Evolutionary conservation across 2,113 vertebrate genomes (phyloP).

Genomic region (Poecilia latipinna): DNA sequence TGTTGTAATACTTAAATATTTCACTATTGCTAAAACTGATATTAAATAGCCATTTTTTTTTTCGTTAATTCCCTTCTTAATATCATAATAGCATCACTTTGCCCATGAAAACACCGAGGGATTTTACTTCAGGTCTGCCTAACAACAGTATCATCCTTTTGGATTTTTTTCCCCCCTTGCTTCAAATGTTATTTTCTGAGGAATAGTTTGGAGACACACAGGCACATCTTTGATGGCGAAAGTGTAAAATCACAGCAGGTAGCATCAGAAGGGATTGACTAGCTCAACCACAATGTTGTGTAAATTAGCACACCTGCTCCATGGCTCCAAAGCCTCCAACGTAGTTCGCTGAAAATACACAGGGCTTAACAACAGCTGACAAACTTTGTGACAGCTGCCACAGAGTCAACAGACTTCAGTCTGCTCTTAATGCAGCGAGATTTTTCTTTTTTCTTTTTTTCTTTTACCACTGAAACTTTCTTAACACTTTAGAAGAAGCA

Average conservation of each 20-base stretch:
- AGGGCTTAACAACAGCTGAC: slow-evolving; percentile 67
- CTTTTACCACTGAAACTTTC: slow-evolving; percentile 46
- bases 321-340: slow-evolving; percentile 31
- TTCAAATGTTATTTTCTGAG: not conserved
- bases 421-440: slow-evolving; percentile 22
- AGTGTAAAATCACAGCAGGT: slow-evolving; percentile 28
- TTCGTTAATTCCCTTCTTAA: too few species aligned
- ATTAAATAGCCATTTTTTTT: not conserved
- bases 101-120: not conserved
- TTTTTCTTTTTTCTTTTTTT: not conserved
- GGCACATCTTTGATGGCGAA: slow-evolving; percentile 12
- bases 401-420: slow-evolving; percentile 45
- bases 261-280: slow-evolving; percentile 28
- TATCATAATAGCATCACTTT: not conserved
- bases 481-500: not conserved
- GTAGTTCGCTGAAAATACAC: slow-evolving; percentile 46
- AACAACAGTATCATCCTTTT: not conserved
- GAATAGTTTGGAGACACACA: slow-evolving; percentile 12
- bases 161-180: too few species aligned
- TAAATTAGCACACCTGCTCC: slow-evolving; percentile 68
- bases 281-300: slow-evolving; percentile 52
- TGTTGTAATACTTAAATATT: not conserved
- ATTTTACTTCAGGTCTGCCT: slow-evolving; percentile 11
- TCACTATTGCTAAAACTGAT: not conserved
- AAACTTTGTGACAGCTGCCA: slow-evolving; percentile 57